Conservation (phyloP, 2,888 invertebrate species). For the Agriopis marginaria region DNA sequence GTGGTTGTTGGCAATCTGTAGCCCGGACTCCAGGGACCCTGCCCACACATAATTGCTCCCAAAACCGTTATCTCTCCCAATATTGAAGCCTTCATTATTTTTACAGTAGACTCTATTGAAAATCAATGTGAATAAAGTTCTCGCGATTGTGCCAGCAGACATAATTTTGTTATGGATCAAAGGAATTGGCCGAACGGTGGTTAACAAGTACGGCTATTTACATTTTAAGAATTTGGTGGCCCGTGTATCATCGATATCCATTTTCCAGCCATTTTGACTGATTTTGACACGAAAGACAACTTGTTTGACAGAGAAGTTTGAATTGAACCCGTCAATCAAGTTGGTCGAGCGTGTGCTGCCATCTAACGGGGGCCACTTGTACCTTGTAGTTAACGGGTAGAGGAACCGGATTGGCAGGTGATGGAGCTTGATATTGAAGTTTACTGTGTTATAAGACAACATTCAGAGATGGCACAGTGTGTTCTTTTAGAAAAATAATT, state of each 20-base stretch:
- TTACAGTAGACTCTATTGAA: constrained; percentile 66
- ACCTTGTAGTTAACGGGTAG: background rate
- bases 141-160: constrained; percentile 67
- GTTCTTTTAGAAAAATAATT: background rate
- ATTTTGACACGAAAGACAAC: constrained; percentile 1
- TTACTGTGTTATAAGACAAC: background rate
- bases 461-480: constrained; percentile 25
- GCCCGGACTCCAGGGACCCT: constrained; percentile 75
- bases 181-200: constrained; percentile 29
- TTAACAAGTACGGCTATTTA: constrained; percentile 50
- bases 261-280: constrained; percentile 65
- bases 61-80: constrained; percentile 71
- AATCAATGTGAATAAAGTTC: constrained; percentile 62
- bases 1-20: constrained; percentile 72
- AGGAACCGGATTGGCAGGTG: background rate
- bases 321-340: constrained; percentile 48
- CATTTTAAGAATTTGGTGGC: constrained; percentile 58
- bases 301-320: constrained; percentile 33
- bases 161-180: constrained; percentile 52
- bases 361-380: constrained; percentile 39
- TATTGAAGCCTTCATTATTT: background rate
- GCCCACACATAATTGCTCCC: constrained; percentile 80
- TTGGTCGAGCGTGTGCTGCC: constrained; percentile 32
- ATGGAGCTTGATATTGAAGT: background rate
- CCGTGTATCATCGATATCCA: constrained; percentile 49